Base-by-base conservation (phyloP, 2,888 invertebrate genomes). In the Rhodophaea formosa region DNA sequence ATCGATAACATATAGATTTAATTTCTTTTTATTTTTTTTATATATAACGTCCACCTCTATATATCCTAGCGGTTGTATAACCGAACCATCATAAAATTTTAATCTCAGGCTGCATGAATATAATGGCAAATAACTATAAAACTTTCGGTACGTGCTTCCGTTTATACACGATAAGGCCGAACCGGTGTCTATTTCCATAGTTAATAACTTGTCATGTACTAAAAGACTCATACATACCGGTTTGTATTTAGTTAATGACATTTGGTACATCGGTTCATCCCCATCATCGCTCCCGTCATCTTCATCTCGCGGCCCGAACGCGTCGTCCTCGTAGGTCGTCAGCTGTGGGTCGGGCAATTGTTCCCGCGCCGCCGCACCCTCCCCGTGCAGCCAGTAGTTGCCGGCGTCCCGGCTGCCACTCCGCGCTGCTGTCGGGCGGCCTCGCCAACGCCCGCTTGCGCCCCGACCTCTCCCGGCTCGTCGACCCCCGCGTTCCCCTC, bases 1-100 rank as follows among this genome's bases (percentile, higher is more conserved):
- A 0, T 62, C 43, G 7, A 67, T 59, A 0, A 69, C 23, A 59
- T 60, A 65, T 17, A 42, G 5, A n/a, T 42, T n/a, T 42, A 42
- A 42, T 42, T 14, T 42, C 12, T 42, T 2, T n/a, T 0, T 0
- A 61, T 61, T 39, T 29, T 61, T 3, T 64, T 60, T 7, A 62
- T 43, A 1, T 66, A 65, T 14, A 69, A 14, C 32, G 3, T 32
- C 8, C 7, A 32, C 32, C 8, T 32, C 32, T 32, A 32, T 32
- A 32, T 32, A 32, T 32, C 32, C 32, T 32, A 32, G 32, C 1
- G 69, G 67, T 43, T 51, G 57, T 3, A 63, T 55, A 10, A 35
- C 17, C 1, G 59, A 49, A 2, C 63, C 62, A 44, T 66, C 32
- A 32, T 43, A 43, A 43, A 43, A 43, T 15, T 15, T 43, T 14